Evolutionary conservation across 2,797 vertebrate species (phyloP).

Genomic region (Hemitrygon akajei): DNA sequence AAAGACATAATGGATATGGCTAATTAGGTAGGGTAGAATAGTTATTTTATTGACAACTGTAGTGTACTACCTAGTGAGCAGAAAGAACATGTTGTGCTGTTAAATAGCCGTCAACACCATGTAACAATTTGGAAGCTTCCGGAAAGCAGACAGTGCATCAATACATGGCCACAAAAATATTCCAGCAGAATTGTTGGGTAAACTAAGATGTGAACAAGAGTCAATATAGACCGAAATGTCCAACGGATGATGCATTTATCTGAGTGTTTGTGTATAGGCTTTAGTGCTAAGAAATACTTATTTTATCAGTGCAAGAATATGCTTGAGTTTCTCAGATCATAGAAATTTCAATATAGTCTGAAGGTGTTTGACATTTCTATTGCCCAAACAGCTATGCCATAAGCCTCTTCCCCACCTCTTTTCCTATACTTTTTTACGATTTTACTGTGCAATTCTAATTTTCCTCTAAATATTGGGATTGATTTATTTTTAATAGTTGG

Average conservation of each 20-base stretch:
- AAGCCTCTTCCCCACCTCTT: neutral
- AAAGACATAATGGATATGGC: constrained; percentile 12
- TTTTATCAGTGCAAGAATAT: neutral
- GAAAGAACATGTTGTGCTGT: neutral
- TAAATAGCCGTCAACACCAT: constrained; percentile 18
- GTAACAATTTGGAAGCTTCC: constrained; percentile 12
- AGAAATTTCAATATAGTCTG: neutral
- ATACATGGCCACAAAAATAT: neutral
- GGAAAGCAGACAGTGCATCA: neutral
- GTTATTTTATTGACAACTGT: neutral
- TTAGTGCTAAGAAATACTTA: neutral
- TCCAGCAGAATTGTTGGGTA: neutral
- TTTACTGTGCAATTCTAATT: neutral
- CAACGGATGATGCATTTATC: neutral
- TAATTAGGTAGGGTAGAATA: neutral
- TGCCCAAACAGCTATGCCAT: neutral
- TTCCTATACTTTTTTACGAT: neutral
- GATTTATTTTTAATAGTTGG: neutral
- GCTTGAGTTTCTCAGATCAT: neutral
- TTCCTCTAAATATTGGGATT: neutral
- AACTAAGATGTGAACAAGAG: neutral
- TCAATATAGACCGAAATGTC: neutral
- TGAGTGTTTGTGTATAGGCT: neutral
- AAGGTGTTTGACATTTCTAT: neutral
- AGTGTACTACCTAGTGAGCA: neutral